A percentile compares a stretch with the other conserved stretches of the same genome.
phyloP scores from a whole-genome alignment of 2,113 vertebrate genomes.

The Corythornis vintsioides region DNA sequence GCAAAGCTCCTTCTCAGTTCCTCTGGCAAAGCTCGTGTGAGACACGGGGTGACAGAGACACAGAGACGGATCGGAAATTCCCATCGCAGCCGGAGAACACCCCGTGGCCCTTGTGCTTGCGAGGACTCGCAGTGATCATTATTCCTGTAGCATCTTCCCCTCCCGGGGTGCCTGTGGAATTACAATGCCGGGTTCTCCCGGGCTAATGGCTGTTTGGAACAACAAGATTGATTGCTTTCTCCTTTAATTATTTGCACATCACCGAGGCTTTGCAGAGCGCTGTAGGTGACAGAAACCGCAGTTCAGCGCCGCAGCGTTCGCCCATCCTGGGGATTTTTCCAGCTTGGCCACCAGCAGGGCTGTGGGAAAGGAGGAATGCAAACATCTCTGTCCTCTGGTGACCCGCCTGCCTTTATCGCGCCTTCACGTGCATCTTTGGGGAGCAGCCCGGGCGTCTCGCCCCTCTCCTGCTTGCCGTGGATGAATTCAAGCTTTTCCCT shows the following conservation, averaged over 20 bases:
- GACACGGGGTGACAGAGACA: not conserved
- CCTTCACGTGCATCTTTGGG: not conserved
- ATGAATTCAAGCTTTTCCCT: not conserved
- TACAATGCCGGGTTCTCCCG: not conserved
- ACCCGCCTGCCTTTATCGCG: not conserved
- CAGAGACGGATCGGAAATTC: not conserved
- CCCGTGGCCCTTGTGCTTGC: slow-evolving; percentile 3
- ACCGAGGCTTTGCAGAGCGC: not conserved
- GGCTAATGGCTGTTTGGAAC: slow-evolving; percentile 29
- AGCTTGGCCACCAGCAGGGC: slow-evolving; percentile 3
- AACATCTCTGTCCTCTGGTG: not conserved
- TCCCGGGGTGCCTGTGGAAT: not conserved
- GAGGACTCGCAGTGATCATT: slow-evolving; percentile 1
- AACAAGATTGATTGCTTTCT: slow-evolving; percentile 39
- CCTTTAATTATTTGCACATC: slow-evolving; percentile 46
- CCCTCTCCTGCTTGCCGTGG: not conserved
- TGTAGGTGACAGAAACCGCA: slow-evolving; percentile 29
- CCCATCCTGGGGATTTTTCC: not conserved
- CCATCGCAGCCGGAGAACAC: not conserved
- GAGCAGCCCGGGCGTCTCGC: not conserved
- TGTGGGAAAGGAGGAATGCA: not conserved
- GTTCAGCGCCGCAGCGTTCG: not conserved
- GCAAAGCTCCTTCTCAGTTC: not conserved
- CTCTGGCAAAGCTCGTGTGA: not conserved
- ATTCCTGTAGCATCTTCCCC: not conserved